Percentiles rank a stretch among this genome's conserved stretches.
Conservation (phyloP, 2,113 vertebrate genomes). For the Hipposideros armiger region DNA sequence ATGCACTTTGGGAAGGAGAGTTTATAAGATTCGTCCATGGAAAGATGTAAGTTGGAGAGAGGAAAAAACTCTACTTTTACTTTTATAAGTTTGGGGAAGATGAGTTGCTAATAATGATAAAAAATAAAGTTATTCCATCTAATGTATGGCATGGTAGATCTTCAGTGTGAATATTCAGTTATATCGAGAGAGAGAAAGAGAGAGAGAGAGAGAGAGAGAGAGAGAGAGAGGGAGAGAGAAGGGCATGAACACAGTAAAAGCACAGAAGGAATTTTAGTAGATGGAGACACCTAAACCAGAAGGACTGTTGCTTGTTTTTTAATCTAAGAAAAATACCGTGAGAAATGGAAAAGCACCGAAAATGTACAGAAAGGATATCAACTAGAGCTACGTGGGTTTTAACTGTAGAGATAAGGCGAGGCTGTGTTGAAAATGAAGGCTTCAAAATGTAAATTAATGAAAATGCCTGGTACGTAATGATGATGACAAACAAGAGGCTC, state of each 20-base stretch:
- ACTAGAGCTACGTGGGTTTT: background rate
- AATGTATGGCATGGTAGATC: background rate
- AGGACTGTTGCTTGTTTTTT: background rate
- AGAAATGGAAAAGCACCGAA: background rate
- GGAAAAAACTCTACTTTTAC: background rate
- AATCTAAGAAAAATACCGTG: background rate
- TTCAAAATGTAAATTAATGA: background rate
- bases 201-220: background rate
- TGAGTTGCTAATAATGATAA: background rate
- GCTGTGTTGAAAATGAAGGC: background rate
- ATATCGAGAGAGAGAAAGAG: background rate
- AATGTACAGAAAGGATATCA: too few species aligned
- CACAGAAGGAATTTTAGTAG: background rate
- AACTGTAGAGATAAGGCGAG: background rate
- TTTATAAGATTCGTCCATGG: background rate
- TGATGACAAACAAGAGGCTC: background rate
- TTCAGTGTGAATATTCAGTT: background rate
- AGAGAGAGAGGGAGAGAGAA: background rate
- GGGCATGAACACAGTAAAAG: background rate
- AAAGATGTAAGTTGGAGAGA: background rate
- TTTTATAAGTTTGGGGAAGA: background rate
- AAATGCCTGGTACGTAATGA: accelerated
- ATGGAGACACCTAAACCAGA: background rate
- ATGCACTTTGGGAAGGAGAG: constrained; percentile 19
- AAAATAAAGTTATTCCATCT: background rate